Percentiles rank a stretch among this genome's conserved stretches.
phyloP scores from a whole-genome alignment of 2,113 vertebrate species.

The Rhinichthys klamathensis region DNA sequence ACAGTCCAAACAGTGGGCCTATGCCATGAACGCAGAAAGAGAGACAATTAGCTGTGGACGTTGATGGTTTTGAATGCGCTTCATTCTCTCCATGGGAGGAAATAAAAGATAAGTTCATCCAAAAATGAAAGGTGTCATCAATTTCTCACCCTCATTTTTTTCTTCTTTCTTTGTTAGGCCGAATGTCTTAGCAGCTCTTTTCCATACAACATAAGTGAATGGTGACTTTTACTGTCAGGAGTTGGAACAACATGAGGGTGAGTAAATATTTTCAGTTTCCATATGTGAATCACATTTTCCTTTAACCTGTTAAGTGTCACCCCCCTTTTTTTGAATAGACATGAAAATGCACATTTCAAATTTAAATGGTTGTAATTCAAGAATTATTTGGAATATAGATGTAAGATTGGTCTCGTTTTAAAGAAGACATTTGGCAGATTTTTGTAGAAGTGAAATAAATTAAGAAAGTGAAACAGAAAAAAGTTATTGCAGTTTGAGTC shows the following conservation, averaged over 20 bases:
- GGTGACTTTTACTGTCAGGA: not conserved
- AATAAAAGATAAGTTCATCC: not conserved
- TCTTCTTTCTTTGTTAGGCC: not conserved
- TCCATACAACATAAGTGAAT: not conserved
- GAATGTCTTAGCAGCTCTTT: not conserved
- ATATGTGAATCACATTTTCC: too few relatives aligned
- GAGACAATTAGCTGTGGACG: not conserved
- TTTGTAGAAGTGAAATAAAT: too few relatives aligned
- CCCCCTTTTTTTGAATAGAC: too few relatives aligned
- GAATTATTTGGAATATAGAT: too few relatives aligned
- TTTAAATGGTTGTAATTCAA: too few relatives aligned
- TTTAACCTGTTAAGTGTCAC: too few relatives aligned
- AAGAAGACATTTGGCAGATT: too few relatives aligned
- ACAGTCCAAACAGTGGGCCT: constrained; percentile 13
- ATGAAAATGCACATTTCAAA: too few relatives aligned
- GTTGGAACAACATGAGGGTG: not conserved
- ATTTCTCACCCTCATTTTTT: not conserved
- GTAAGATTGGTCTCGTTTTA: too few relatives aligned
- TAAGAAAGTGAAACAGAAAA: too few relatives aligned
- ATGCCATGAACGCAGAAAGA: not conserved
- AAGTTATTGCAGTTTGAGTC: too few relatives aligned
- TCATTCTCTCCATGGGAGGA: not conserved
- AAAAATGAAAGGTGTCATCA: not conserved
- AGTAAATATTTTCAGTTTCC: not conserved
- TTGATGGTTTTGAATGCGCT: not conserved